phyloP scores from a whole-genome alignment of 1,140 invertebrate genomes.

The Drosophila bocki region DNA sequence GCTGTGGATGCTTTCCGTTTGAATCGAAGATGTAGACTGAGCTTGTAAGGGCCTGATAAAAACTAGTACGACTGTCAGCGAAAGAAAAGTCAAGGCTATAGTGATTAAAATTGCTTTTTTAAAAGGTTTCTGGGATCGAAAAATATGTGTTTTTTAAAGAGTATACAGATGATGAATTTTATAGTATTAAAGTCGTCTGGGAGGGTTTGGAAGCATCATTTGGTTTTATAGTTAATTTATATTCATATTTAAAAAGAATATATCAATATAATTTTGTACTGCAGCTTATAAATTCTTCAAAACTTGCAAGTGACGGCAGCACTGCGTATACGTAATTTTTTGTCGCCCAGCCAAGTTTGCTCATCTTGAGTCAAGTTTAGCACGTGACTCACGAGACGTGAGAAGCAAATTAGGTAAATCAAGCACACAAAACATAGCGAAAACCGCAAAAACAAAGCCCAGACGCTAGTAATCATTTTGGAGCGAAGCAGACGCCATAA shows the following conservation, averaged over 20 bases:
- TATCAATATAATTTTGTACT: background rate
- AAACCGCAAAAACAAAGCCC: constrained; percentile 23
- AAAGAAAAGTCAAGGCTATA: constrained; percentile 7
- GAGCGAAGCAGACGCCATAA: background rate
- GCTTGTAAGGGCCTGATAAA: too few species aligned
- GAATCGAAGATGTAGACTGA: constrained; percentile 19
- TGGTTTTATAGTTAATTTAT: background rate
- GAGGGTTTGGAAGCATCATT: too few species aligned
- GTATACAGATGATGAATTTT: background rate
- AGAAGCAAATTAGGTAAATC: constrained; percentile 24
- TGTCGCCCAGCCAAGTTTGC: constrained; percentile 9
- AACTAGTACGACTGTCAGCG: background rate
- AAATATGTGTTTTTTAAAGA: background rate
- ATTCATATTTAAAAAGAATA: background rate
- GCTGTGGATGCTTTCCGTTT: constrained; percentile 3
- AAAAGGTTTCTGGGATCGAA: background rate
- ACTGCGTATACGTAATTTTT: constrained; percentile 22
- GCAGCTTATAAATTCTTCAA: background rate
- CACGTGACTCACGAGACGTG: constrained; percentile 39
- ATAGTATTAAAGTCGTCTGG: background rate
- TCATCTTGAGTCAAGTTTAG: constrained; percentile 16
- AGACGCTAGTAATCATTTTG: constrained; percentile 14
- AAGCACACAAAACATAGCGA: constrained; percentile 13
- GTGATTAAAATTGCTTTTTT: background rate
- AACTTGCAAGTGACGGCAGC: constrained; percentile 10